phyloP scores from a whole-genome alignment of 2,888 invertebrate species.

The Ypsolopha scabrella region DNA sequence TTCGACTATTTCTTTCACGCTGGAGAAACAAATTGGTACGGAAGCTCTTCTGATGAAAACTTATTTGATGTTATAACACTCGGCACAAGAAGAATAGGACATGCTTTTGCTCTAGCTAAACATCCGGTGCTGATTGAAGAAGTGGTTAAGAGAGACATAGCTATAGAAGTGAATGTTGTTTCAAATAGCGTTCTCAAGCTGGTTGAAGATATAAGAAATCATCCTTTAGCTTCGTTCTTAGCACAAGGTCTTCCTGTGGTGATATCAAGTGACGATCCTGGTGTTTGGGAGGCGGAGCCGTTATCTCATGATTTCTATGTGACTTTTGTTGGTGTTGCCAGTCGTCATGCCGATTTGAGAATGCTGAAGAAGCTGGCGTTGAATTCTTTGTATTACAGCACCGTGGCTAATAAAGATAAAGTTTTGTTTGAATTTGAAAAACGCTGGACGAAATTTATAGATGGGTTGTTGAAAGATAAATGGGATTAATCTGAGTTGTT shows the following conservation, averaged over 20 bases:
- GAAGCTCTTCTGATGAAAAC: conserved; percentile 76
- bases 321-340: conserved; percentile 82
- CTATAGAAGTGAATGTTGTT: conserved; percentile 76
- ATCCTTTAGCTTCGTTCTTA: conserved; percentile 71
- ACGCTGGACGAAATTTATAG: conserved; percentile 50
- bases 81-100: conserved; percentile 81
- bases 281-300: conserved; percentile 73
- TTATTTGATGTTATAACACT: conserved; percentile 80
- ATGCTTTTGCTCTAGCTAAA: conserved; percentile 79
- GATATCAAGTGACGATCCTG: conserved; percentile 77
- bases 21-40: conserved; percentile 85
- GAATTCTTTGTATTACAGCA: conserved; percentile 80
- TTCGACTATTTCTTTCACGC: conserved; percentile 82
- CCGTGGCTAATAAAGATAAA: conserved; percentile 53
- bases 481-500: neutral
- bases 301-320: conserved; percentile 81
- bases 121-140: conserved; percentile 76
- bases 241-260: conserved; percentile 73
- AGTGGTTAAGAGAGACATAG: conserved; percentile 71
- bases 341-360: conserved; percentile 75
- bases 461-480: conserved; percentile 16
- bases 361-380: conserved; percentile 79
- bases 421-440: conserved; percentile 45
- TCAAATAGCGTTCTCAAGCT: conserved; percentile 77
- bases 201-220: conserved; percentile 74